Evolutionary conservation across 2,888 invertebrate genomes (phyloP), one percentile per base, ranked within the genome.

Genomic region (Hemaris fuciformis): DNA sequence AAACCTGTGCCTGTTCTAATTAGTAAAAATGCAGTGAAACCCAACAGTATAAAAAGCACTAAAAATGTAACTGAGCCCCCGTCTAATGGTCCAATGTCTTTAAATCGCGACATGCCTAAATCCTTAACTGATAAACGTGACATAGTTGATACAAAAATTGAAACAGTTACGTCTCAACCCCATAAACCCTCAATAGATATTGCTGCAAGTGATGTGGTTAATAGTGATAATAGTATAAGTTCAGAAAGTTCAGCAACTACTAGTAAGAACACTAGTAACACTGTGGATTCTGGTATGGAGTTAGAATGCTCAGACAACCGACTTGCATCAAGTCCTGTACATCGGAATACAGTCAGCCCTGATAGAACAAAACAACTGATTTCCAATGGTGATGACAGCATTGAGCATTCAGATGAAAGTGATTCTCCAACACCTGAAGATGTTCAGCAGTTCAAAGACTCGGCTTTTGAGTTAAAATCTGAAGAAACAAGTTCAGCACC

Each of bases 1-100:
- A 91, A 84, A 84, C 92, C 92, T 71, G 89, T 91, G 79, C 91
- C 92, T 76, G 84, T 92, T 69, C 89, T 88, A 73, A 84, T 92
- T 67, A 92, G 85, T 80, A 92, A 90, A 77, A 90, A 85, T 77
- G 75, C 87, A 68, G 75, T 80, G 1, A 91, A 91, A 70, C 73
- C 83, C 8, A 89, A 81, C 68, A 87, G 75, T 80, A 66, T 84
- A 62, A 88, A 84, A 75, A 77, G 72, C 72, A 64, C 70, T 59
- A 87, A 85, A 82, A 79, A 66, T 72, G 72, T 66, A 58, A 83
- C 73, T 77, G 87, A 87, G 64, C 70, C 75, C 63, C 68, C 79
- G 60, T 73, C 73, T 64, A 91, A 89, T 81, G 87, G 90, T 42
- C 82, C 86, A 34, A 61, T 75, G 68, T 73, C 67, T 66, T 62